Percentiles rank a stretch among this genome's conserved stretches.
These are phyloP conservation scores for Diadegma fenestrale DNA, from an alignment of 2,888 invertebrate genomes.

Conservation along the genomic window DNA sequence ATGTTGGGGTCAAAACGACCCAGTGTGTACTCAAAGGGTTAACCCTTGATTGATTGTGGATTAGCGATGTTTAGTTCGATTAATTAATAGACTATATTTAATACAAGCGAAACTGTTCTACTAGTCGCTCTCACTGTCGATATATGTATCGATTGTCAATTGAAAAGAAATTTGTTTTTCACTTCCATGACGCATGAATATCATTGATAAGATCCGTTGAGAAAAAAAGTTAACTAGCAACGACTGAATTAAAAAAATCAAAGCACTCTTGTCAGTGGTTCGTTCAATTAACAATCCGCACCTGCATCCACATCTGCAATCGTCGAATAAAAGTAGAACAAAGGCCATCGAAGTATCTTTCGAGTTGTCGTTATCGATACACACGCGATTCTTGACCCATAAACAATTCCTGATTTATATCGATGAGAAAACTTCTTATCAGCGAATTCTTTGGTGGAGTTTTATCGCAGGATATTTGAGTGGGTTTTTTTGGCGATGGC, in stretches of 20 bases:
- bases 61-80: neutral
- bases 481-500: neutral
- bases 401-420: neutral
- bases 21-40: too few relatives aligned
- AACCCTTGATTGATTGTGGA: neutral
- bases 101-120: neutral
- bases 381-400: neutral
- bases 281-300: constrained; percentile 46
- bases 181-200: constrained; percentile 41
- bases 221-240: constrained; percentile 42
- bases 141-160: constrained; percentile 13
- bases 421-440: neutral
- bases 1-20: too few relatives aligned
- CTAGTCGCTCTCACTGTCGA: constrained; percentile 38
- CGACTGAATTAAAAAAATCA: constrained; percentile 50
- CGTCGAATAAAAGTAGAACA: neutral
- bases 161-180: constrained; percentile 4
- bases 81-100: neutral
- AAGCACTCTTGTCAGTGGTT: constrained; percentile 54
- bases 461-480: neutral
- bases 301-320: constrained; percentile 16
- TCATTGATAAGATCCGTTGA: constrained; percentile 32
- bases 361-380: neutral
- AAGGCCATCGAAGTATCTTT: neutral
- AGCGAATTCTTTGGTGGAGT: neutral